Evolutionary conservation across 2,888 invertebrate genomes (phyloP).

Genomic region (Chironomus tentans): DNA sequence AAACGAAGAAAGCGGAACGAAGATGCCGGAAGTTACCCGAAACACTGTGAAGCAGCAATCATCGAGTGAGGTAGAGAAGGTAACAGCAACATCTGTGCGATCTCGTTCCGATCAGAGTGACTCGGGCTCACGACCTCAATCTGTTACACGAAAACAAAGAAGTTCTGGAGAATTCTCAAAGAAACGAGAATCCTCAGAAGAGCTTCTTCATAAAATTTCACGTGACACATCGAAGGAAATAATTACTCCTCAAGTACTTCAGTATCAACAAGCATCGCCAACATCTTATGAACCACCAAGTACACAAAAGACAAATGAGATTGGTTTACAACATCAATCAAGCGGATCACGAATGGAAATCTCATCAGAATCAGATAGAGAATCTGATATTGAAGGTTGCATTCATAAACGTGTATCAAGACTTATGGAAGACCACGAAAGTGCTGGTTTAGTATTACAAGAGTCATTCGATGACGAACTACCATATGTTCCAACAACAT

Average conservation of each 20-base stretch:
- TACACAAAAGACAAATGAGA: not conserved
- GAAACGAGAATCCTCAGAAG: slow-evolving; percentile 13
- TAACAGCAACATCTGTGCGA: slow-evolving; percentile 29
- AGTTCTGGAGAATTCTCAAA: slow-evolving; percentile 17
- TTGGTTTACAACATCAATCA: slow-evolving; percentile 27
- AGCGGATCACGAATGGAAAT: slow-evolving; percentile 31
- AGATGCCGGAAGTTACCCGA: slow-evolving; percentile 27
- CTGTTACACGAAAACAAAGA: slow-evolving; percentile 6
- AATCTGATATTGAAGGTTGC: slow-evolving; percentile 50
- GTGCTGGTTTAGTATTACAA: slow-evolving; percentile 63
- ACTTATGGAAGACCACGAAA: slow-evolving; percentile 54
- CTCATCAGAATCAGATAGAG: slow-evolving; percentile 64
- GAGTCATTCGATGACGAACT: slow-evolving; percentile 80
- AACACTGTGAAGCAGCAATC: slow-evolving; percentile 25
- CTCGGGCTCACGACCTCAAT: slow-evolving; percentile 26
- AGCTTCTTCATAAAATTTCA: not conserved
- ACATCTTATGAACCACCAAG: not conserved
- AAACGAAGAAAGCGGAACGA: slow-evolving; percentile 23
- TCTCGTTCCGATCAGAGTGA: slow-evolving; percentile 31
- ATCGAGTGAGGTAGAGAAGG: slow-evolving; percentile 31
- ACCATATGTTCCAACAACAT: slow-evolving; percentile 82
- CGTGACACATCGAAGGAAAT: not conserved
- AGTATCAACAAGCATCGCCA: not conserved
- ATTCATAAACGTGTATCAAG: slow-evolving; percentile 38
- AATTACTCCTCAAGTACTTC: not conserved